These are phyloP conservation scores for Alaudala cheleensis DNA, from an alignment of 2,113 vertebrate genomes.

Conservation along the genomic window DNA sequence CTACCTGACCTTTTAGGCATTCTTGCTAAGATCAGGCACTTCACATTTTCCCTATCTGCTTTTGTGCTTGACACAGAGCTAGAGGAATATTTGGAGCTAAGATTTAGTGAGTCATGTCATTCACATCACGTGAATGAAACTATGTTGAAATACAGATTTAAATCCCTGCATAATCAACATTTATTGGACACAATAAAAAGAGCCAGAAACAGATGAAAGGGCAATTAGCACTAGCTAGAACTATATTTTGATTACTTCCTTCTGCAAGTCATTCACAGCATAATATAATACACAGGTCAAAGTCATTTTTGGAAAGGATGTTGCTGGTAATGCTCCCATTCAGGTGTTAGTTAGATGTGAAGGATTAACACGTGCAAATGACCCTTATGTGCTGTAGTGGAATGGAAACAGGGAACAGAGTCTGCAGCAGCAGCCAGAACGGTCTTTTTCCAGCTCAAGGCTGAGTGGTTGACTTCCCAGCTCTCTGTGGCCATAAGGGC, in stretches of 20 bases:
- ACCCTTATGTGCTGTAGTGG: neutral
- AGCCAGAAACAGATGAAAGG: slow-evolving; percentile 23
- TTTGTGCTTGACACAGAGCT: neutral
- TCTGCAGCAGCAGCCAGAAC: neutral
- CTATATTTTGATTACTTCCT: slow-evolving; percentile 21
- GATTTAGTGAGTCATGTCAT: neutral
- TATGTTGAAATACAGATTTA: slow-evolving; percentile 16
- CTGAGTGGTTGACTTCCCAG: neutral
- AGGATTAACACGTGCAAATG: neutral
- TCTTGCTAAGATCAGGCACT: slow-evolving; percentile 22
- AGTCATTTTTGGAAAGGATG: slow-evolving; percentile 15
- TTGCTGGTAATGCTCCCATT: neutral
- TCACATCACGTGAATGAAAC: neutral
- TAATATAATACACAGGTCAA: neutral
- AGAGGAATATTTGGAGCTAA: neutral
- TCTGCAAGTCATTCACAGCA: neutral
- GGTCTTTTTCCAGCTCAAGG: neutral
- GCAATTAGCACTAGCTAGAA: slow-evolving; percentile 10
- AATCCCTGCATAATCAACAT: neutral
- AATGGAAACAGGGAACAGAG: neutral
- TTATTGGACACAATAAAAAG: neutral
- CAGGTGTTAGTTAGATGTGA: neutral
- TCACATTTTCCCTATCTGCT: neutral
- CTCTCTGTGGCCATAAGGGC: neutral
- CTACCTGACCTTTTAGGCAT: neutral